Base-by-base conservation (phyloP, 2,113 vertebrate genomes). In the Oryzias curvinotus region DNA sequence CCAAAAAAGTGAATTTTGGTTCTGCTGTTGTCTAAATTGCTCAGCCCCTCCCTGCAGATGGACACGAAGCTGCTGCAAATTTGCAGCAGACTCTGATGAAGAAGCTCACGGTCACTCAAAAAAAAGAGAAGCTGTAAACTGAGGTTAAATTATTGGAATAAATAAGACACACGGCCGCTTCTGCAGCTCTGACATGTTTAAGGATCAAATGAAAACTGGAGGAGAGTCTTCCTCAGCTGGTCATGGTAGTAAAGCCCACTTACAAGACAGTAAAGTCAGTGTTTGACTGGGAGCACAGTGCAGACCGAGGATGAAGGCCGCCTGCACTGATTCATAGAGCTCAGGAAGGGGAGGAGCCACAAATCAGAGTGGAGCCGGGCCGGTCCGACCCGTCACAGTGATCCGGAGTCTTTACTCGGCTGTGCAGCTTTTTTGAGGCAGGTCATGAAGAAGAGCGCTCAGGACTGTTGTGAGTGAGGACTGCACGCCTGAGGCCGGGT, bases 401-500 rank as follows among this genome's bases (percentile, higher is more conserved):
- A 46, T 86, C 73, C 75, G 47, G 51, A 74, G 45, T 71, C 52
- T 10, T 89, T 86, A 7, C 60, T 68, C 80, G 78, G 77, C 28
- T 92, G 88, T 59, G 67, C 78, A 18, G 84, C 83, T 78, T 77
- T 90, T 74, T 36, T 88, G 90, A 60, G 82, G 89, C 87, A 94
- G 91, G 75, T 94, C 92, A 70, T 92, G 88, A 58, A 98, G 84
- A 52, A 92, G 82, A 65, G 91, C 91, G 60, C 90, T 92, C 87
- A 99, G 91, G 82, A 95, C 91, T 78, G 91, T 91, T 89, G 88
- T 94, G 61, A 99, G 87, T 41, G 91, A 91, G 16, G 65, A 75
- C 83, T 94, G 93, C 80, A 95, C 84, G 75, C 93, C 93, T 41
- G 93, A 93, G 79, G 93, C 83, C 1, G 87, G 85, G 75, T 79